Evolutionary conservation across 2,797 vertebrate genomes (phyloP).

Genomic region (Pseudochirops corinnae): DNA sequence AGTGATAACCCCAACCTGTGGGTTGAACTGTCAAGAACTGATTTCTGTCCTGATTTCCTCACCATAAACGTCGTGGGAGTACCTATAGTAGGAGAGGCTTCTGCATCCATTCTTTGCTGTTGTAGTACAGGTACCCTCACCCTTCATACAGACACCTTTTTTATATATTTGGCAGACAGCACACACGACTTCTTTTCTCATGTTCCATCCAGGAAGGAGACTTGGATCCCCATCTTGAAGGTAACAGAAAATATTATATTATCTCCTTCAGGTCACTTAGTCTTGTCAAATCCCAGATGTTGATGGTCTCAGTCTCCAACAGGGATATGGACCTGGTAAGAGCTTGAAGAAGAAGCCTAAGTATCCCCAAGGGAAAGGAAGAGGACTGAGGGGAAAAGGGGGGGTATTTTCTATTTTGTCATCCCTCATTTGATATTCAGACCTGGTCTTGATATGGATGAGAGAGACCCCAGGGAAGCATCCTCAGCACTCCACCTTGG

Average conservation of each 20-base stretch:
- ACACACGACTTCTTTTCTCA: background rate
- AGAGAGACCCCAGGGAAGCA: background rate
- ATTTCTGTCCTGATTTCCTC: background rate
- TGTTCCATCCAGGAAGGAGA: background rate
- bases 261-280: background rate
- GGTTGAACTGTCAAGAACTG: background rate
- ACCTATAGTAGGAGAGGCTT: background rate
- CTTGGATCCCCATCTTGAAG: background rate
- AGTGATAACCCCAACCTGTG: background rate
- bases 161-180: background rate
- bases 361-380: background rate
- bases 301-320: background rate
- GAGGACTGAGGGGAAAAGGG: background rate
- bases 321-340: background rate
- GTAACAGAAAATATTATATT: background rate
- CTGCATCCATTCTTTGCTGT: background rate
- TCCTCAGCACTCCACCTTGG: background rate
- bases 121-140: background rate
- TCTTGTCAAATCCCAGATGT: background rate
- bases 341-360: background rate
- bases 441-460: background rate
- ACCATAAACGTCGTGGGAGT: background rate
- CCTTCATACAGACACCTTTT: background rate
- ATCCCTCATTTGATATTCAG: background rate
- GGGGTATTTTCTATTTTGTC: background rate